phyloP scores from a whole-genome alignment of 2,888 invertebrate species.

The Pollenia amentaria region DNA sequence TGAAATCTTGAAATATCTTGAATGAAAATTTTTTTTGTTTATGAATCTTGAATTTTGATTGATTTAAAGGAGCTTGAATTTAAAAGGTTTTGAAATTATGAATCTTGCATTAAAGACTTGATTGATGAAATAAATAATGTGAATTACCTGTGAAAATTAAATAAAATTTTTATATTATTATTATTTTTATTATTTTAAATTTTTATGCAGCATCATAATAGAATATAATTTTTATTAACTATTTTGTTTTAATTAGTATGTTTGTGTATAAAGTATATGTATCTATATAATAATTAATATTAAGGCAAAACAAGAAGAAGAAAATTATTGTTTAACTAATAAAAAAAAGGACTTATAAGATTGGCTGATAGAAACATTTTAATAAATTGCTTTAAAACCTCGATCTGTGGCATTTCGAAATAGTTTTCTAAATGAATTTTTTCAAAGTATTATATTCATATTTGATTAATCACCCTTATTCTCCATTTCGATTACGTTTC shows the following conservation, averaged over 20 bases:
- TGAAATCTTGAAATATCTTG: background rate
- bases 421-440: too few relatives aligned
- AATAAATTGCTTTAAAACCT: slow-evolving; percentile 10
- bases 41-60: slow-evolving; percentile 46
- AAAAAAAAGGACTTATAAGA: background rate
- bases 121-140: slow-evolving; percentile 42
- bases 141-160: slow-evolving; percentile 49
- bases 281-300: slow-evolving; percentile 8
- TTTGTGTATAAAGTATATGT: slow-evolving; percentile 30
- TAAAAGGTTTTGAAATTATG: slow-evolving; percentile 3
- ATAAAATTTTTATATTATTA: slow-evolving; percentile 15
- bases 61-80: slow-evolving; percentile 1
- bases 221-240: slow-evolving; percentile 72
- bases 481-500: too few relatives aligned
- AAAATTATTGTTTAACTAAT: slow-evolving; percentile 51
- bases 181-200: slow-evolving; percentile 44
- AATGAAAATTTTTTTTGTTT: slow-evolving; percentile 5
- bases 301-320: slow-evolving; percentile 37
- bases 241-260: slow-evolving; percentile 35
- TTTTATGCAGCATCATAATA: slow-evolving; percentile 65
- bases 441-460: too few relatives aligned
- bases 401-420: background rate
- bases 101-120: slow-evolving; percentile 25
- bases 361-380: too few relatives aligned
- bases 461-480: too few relatives aligned